Conservation (phyloP, 1,140 invertebrate species). For the Liolophura sinensis region DNA sequence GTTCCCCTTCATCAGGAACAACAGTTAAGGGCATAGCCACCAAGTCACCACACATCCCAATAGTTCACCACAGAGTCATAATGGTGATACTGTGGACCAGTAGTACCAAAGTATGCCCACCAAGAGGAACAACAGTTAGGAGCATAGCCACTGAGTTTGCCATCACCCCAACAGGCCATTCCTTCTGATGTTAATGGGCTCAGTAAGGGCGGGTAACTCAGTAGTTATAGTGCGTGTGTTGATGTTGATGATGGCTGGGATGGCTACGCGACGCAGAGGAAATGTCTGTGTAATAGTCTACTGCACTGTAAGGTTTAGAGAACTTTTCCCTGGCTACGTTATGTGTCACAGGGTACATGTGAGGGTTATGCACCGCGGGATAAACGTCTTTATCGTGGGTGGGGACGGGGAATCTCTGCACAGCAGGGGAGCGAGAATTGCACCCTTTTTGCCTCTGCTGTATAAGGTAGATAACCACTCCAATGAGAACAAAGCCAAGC, state of each 20-base stretch:
- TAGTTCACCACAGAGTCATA: no score
- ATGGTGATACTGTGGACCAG: no score
- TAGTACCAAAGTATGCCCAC: no score
- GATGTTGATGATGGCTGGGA: conserved; percentile 24
- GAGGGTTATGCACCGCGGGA: conserved; percentile 20
- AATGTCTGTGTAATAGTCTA: conserved; percentile 50
- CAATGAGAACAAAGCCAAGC: conserved; percentile 33
- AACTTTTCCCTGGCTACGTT: conserved; percentile 25
- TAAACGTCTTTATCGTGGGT: conserved; percentile 40
- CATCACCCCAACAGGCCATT: no score
- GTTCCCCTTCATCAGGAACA: no score
- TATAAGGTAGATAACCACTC: conserved; percentile 34
- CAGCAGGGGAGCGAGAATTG: conserved; percentile 16
- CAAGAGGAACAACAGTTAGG: no score
- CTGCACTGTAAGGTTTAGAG: conserved; percentile 33
- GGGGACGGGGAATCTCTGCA: conserved; percentile 40
- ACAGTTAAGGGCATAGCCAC: no score
- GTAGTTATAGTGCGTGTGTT: conserved; percentile 13
- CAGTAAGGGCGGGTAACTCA: no score
- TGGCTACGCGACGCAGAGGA: conserved; percentile 46
- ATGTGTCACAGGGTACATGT: conserved; percentile 23
- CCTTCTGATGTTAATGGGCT: no score
- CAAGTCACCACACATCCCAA: no score
- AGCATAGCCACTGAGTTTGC: no score
- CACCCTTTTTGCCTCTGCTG: conserved; percentile 28